Evolutionary conservation across 2,113 vertebrate species (phyloP).

Genomic region (Todiramphus chloris): DNA sequence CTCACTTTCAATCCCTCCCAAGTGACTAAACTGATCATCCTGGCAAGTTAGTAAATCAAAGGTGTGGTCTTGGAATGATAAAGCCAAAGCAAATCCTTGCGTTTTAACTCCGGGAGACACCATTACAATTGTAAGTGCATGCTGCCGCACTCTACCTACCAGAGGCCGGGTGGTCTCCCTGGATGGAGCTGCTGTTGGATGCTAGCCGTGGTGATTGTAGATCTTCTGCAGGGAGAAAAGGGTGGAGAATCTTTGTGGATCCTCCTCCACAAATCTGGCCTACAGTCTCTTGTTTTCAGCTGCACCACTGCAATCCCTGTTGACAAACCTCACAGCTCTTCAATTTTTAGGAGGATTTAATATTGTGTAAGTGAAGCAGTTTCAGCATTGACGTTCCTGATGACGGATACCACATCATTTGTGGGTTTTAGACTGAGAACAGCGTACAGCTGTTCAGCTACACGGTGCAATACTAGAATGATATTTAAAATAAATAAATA

Average conservation of each 20-base stretch:
- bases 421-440: neutral
- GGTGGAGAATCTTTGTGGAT: neutral
- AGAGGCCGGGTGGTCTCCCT: accelerated
- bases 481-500: neutral
- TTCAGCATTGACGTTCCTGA: neutral
- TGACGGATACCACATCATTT: neutral
- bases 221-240: neutral
- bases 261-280: neutral
- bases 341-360: neutral
- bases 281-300: neutral
- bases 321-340: neutral
- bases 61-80: neutral
- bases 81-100: neutral
- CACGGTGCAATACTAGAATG: neutral
- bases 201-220: neutral
- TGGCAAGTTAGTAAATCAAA: neutral
- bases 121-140: accelerated
- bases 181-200: neutral
- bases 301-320: neutral
- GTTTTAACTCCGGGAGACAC: neutral
- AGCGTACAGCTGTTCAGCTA: neutral
- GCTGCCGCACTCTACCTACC: neutral
- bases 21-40: neutral
- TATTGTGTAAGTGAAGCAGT: neutral
- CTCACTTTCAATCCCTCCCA: neutral